Conservation (phyloP, 2,888 invertebrate species). For the Apamea sordens region DNA sequence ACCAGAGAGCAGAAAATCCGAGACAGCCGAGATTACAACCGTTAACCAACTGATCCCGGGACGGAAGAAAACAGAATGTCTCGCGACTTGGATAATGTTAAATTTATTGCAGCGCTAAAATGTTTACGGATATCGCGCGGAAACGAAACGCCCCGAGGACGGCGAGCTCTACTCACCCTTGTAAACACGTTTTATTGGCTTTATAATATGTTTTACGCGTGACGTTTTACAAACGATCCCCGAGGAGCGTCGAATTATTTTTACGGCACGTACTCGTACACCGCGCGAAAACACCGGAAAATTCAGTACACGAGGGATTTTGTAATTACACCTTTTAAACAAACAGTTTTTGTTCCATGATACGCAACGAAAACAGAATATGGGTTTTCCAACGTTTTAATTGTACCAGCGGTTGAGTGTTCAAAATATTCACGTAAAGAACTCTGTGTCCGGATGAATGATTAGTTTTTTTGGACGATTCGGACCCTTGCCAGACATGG, state of each 20-base stretch:
- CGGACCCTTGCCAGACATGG: conserved; percentile 74
- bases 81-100: conserved; percentile 89
- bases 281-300: conserved; percentile 84
- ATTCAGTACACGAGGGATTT: conserved; percentile 86
- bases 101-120: conserved; percentile 90
- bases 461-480: conserved; percentile 67
- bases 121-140: conserved; percentile 89
- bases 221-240: conserved; percentile 91
- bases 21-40: conserved; percentile 88
- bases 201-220: conserved; percentile 91
- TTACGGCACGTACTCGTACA: conserved; percentile 88
- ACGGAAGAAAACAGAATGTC: conserved; percentile 89
- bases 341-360: conserved; percentile 83
- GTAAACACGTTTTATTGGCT: conserved; percentile 91
- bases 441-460: conserved; percentile 59
- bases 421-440: conserved; percentile 61
- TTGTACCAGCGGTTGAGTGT: conserved; percentile 62
- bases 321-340: conserved; percentile 87
- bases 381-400: conserved; percentile 74
- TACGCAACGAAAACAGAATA: conserved; percentile 75
- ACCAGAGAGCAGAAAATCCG: conserved; percentile 83
- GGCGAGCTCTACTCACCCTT: conserved; percentile 89
- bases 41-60: conserved; percentile 89
- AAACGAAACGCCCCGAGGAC: conserved; percentile 81
- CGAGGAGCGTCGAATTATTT: conserved; percentile 89